These are phyloP conservation scores for Xiphophorus couchianus DNA, from an alignment of 2,113 vertebrate genomes.

Conservation along the genomic window DNA sequence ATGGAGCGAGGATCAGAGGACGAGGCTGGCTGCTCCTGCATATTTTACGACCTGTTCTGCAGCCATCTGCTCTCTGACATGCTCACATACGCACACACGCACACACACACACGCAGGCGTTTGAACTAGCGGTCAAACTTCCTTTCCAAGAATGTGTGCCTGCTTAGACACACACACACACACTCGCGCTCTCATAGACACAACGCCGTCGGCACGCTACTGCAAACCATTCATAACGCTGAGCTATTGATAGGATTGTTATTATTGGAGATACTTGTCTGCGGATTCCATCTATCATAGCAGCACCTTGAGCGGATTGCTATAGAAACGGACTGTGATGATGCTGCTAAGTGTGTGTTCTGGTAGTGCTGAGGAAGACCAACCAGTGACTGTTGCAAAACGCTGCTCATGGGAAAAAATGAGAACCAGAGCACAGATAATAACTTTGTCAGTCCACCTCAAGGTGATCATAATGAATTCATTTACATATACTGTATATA, in stretches of 20 bases:
- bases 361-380: not conserved
- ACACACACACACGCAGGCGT: conserved; percentile 13
- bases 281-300: not conserved
- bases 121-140: not conserved
- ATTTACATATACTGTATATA: no score
- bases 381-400: not conserved
- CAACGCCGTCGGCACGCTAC: not conserved
- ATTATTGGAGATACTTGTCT: not conserved
- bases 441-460: no score
- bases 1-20: conserved; percentile 23
- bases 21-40: conserved; percentile 47
- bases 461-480: no score
- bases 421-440: no score
- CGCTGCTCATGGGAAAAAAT: no score
- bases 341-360: not conserved
- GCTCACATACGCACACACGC: conserved; percentile 4
- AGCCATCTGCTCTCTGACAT: conserved; percentile 57
- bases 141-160: conserved; percentile 6
- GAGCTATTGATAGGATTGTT: not conserved
- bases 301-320: conserved; percentile 9
- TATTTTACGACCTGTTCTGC: conserved; percentile 62
- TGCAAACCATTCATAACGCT: not conserved
- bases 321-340: conserved; percentile 30
- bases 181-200: not conserved
- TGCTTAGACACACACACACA: conserved; percentile 11